A percentile compares a stretch with the other conserved stretches of the same genome.
Conservation (phyloP, 1,140 invertebrate species). For the Panagrolaimus sp. region DNA sequence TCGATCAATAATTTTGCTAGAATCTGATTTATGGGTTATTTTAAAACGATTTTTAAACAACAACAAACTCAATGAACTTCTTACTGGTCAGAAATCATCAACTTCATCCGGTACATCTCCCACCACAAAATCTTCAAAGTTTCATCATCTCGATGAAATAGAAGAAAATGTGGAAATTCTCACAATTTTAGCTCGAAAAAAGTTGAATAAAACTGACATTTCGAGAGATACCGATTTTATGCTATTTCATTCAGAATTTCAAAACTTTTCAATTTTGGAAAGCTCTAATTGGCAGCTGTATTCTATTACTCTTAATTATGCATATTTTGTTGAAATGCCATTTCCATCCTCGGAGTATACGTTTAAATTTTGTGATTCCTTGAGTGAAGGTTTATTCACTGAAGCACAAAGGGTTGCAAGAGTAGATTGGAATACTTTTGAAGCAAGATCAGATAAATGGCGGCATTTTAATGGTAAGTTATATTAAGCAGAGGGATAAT, state of each 20-base stretch:
- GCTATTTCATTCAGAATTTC: neutral
- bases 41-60: neutral
- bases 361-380: neutral
- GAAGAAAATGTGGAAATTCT: conserved; percentile 1
- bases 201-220: neutral
- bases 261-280: neutral
- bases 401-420: neutral
- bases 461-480: conserved; percentile 7
- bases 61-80: too few species aligned
- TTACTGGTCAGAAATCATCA: neutral
- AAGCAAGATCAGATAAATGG: neutral
- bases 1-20: neutral
- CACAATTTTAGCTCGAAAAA: neutral
- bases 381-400: neutral
- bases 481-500: too few species aligned
- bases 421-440: neutral
- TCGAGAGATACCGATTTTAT: neutral
- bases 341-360: neutral
- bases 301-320: neutral
- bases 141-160: too few species aligned
- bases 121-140: neutral
- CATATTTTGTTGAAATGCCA: conserved; percentile 10
- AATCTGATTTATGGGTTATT: neutral
- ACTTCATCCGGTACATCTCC: neutral
- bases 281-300: neutral